Conservation (phyloP, 2,888 invertebrate species). For the Cephus spinipes region DNA sequence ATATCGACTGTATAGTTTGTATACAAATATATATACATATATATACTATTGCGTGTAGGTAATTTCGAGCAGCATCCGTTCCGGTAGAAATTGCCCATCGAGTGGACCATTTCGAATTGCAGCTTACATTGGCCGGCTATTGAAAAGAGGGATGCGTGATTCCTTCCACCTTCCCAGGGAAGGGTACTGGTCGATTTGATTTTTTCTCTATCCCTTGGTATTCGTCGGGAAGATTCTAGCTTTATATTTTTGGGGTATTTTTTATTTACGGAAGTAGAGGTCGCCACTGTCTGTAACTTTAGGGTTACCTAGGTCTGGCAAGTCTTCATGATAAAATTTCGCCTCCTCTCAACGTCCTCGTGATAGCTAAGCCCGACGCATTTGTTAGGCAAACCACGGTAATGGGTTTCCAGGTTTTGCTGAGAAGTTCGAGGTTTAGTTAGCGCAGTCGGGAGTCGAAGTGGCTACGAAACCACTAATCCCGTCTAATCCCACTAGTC, state of each 20-base stretch:
- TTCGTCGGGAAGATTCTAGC: neutral
- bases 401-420: slow-evolving; percentile 7
- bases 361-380: neutral
- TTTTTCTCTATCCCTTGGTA: too few species aligned
- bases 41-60: neutral
- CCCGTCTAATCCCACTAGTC: neutral
- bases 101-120: neutral
- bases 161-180: neutral
- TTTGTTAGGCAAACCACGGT: neutral
- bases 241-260: neutral
- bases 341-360: neutral
- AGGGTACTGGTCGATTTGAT: neutral
- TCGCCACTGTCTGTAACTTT: neutral
- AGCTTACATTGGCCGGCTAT: neutral
- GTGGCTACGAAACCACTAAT: neutral
- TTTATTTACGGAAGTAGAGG: neutral
- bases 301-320: neutral
- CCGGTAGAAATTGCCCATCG: neutral
- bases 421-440: slow-evolving; percentile 4
- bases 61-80: neutral
- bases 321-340: neutral
- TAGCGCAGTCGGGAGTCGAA: neutral
- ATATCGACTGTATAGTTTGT: neutral
- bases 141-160: neutral
- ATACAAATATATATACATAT: neutral